A percentile compares a stretch with the other conserved stretches of the same genome.
Conservation (phyloP, 2,113 vertebrate species). For the Numida meleagris region DNA sequence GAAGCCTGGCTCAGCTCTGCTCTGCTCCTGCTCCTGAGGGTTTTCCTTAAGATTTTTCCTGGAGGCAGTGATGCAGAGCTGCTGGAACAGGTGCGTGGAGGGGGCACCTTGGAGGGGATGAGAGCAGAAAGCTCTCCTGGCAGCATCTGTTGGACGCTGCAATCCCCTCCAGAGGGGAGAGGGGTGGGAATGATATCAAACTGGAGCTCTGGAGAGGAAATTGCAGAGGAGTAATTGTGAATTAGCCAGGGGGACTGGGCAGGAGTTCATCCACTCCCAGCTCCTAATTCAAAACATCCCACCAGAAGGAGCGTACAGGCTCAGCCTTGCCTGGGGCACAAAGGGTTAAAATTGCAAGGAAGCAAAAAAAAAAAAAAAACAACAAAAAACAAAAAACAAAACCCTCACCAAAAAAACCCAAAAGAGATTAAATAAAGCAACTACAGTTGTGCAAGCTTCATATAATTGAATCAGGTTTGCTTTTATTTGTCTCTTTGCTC, state of each 20-base stretch:
- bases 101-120: not conserved
- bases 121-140: not conserved
- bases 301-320: not conserved
- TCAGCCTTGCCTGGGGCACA: not conserved
- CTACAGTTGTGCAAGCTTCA: slow-evolving; percentile 58
- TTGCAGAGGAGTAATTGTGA: not conserved
- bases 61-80: not conserved
- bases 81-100: not conserved
- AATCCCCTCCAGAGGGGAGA: not conserved
- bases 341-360: slow-evolving; percentile 34
- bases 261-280: not conserved
- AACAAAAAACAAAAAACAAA: not conserved
- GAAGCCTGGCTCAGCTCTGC: not conserved
- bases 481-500: slow-evolving; percentile 71
- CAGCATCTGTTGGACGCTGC: not conserved
- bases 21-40: not conserved
- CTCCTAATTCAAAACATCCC: not conserved
- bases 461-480: slow-evolving; percentile 70
- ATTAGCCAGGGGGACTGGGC: not conserved
- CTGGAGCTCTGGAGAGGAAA: not conserved
- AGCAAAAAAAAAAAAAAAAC: not conserved
- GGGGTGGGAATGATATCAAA: not conserved
- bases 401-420: not conserved
- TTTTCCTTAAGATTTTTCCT: not conserved
- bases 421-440: slow-evolving; percentile 65